Conservation (phyloP, 2,113 vertebrate species). For the Zapornia atra region DNA sequence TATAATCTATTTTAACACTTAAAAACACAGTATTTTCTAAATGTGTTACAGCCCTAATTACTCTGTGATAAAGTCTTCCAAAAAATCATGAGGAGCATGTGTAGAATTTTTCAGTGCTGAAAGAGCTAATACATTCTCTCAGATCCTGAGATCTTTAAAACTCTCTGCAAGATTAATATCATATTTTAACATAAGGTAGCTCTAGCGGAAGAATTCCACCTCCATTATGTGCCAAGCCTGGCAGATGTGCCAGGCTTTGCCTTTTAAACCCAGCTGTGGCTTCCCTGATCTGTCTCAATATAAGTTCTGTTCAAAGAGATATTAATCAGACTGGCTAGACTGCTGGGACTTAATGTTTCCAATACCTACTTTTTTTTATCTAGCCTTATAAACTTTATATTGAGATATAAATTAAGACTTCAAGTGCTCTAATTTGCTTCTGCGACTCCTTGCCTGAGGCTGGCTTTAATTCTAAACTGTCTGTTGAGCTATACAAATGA, state of each 20-base stretch:
- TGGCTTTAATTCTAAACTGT: conserved; percentile 63
- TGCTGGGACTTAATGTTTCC: conserved; percentile 49
- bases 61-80: background rate
- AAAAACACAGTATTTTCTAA: background rate
- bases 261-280: conserved; percentile 17
- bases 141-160: conserved; percentile 3
- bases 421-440: conserved; percentile 69
- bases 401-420: conserved; percentile 74
- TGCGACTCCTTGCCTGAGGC: conserved; percentile 52
- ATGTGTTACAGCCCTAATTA: background rate
- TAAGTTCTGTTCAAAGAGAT: conserved; percentile 54
- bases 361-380: conserved; percentile 68
- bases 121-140: background rate
- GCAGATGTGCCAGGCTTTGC: conserved; percentile 20
- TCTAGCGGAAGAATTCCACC: background rate
- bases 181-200: background rate
- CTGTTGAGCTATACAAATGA: conserved; percentile 49
- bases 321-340: conserved; percentile 66
- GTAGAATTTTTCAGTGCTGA: background rate
- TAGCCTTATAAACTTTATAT: conserved; percentile 65
- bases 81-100: background rate
- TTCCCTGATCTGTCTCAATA: conserved; percentile 12
- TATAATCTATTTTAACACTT: conserved; percentile 6
- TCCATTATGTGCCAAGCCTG: background rate
- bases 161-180: background rate